A percentile compares a stretch with the other conserved stretches of the same genome.
Evolutionary conservation across 2,888 invertebrate genomes (phyloP).

Genomic region (Parthenolecanium corni): DNA sequence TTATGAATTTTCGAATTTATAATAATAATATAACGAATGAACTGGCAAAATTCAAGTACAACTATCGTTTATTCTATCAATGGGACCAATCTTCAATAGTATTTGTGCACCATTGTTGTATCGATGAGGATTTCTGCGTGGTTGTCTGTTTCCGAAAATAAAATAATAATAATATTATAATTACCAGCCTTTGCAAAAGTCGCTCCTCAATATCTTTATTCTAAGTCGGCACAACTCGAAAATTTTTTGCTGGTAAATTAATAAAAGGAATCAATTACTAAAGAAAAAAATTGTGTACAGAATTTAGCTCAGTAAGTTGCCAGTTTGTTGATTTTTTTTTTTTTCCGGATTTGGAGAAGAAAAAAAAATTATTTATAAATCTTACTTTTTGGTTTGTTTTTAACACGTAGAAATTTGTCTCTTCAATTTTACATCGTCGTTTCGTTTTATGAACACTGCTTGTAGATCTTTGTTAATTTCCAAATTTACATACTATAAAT

Average conservation of each 20-base stretch:
- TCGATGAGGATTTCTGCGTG: no score
- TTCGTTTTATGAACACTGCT: no score
- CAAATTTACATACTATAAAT: background rate
- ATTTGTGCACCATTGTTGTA: background rate
- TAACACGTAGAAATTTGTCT: background rate
- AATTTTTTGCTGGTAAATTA: no score
- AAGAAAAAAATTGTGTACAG: no score
- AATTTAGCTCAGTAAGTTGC: no score
- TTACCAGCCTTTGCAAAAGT: no score
- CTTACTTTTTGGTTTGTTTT: background rate
- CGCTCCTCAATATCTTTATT: no score
- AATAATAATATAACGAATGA: background rate
- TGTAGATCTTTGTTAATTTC: background rate
- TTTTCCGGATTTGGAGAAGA: background rate
- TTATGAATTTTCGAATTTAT: no score
- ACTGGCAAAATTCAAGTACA: background rate
- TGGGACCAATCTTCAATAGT: slow-evolving; percentile 3
- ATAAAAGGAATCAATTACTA: no score
- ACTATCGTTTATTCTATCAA: background rate
- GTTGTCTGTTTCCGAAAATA: no score
- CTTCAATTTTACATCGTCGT: background rate
- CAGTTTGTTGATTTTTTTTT: background rate
- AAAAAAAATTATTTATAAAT: background rate
- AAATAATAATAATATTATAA: no score
- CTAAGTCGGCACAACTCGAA: no score